Conservation (phyloP, 2,797 vertebrate species). For the Rhabdophis nuchalis region DNA sequence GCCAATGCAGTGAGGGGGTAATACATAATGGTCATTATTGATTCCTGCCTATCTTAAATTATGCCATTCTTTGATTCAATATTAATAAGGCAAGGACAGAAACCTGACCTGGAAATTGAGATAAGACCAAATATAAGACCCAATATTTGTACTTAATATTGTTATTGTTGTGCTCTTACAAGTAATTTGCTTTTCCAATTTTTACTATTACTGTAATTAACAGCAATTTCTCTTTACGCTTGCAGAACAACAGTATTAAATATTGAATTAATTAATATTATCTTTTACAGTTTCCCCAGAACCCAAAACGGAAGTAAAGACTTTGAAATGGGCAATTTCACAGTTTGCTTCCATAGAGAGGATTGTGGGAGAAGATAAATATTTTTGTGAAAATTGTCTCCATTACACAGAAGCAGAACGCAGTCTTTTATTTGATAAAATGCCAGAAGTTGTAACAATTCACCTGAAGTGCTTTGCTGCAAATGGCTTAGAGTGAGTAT, state of each 20-base stretch:
- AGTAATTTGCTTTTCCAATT: background rate
- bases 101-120: background rate
- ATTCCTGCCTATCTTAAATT: background rate
- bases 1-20: background rate
- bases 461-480: constrained; percentile 98
- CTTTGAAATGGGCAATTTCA: constrained; percentile 92
- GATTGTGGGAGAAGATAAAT: constrained; percentile 96
- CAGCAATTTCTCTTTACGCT: background rate
- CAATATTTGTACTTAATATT: background rate
- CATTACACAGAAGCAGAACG: constrained; percentile 97
- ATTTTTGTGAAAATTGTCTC: constrained; percentile 95
- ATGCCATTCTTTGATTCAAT: background rate
- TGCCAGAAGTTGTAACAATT: constrained; percentile 94
- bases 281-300: constrained; percentile 87
- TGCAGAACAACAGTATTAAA: background rate
- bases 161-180: background rate
- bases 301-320: constrained; percentile 90
- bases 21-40: background rate
- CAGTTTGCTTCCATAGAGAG: constrained; percentile 98
- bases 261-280: background rate
- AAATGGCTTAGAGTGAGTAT: constrained; percentile 88
- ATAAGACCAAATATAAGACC: background rate
- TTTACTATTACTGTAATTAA: background rate
- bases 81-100: background rate
- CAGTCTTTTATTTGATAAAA: constrained; percentile 95